Evolutionary conservation across 2,888 invertebrate genomes (phyloP), one percentile per base, ranked within the genome.

Genomic region (Agrochola circellaris): DNA sequence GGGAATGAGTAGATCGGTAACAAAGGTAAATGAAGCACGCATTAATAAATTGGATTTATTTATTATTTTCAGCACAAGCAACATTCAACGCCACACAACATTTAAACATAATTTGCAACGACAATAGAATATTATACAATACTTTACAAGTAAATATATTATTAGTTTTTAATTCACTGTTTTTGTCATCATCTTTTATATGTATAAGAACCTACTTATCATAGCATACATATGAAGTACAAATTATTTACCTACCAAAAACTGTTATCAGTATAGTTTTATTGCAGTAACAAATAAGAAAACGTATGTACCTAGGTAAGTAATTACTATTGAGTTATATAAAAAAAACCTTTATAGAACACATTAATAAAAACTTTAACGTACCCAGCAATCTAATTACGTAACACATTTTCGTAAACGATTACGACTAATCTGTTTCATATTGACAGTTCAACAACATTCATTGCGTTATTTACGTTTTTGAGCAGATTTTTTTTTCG

Each of bases 71-170:
- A 87, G 84, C 91, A 91, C 90, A 94, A 93, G 94, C 94, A 93
- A 94, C 93, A 93, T 90, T 91, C 90, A 94, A 90, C 88, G 90
- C 86, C 88, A 92, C 89, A 91, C 80, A 82, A 89, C 85, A 85
- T 87, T 82, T 82, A 88, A 90, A 81, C 82, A 80, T 72, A 84
- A 74, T 76, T 77, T 86, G 71, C 70, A 86, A 83, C 83, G 82
- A 82, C 85, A 77, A 84, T 83, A 71, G 61, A 72, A 79, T 85
- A 79, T 69, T 77, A 66, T 79, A 84, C 73, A 77, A 73, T 79
- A 66, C 56, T 81, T 77, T 78, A 82, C 77, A 77, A 72, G 70
- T 85, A 64, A 48, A 30, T 87, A 69, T 45, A 48, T 84, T 51
- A 78, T 60, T 77, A 73, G n/a, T 60, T 74, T 66, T 70, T 70